A percentile compares a stretch with the other conserved stretches of the same genome.
Conservation (phyloP, 1,140 invertebrate genomes). For the Nebria ingens region DNA sequence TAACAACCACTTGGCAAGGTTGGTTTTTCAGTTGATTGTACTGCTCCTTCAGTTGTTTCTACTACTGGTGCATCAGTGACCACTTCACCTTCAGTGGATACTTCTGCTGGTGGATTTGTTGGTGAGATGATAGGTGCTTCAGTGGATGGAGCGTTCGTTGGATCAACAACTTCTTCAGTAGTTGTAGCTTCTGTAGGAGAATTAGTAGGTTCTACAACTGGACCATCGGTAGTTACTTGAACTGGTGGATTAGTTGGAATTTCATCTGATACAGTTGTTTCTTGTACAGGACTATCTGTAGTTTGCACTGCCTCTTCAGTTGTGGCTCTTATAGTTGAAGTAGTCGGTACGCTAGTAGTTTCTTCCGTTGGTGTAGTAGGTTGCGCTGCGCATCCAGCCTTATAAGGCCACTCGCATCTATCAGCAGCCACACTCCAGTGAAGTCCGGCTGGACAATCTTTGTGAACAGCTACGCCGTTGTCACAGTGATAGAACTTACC, state of each 20-base stretch:
- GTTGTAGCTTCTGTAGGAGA: neutral
- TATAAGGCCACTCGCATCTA: constrained; percentile 14
- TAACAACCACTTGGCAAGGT: neutral
- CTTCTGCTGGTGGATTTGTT: neutral
- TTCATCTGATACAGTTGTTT: neutral
- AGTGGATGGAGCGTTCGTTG: neutral
- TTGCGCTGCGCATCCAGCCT: constrained; percentile 4
- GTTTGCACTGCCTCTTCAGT: neutral
- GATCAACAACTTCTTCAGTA: neutral
- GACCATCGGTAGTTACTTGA: neutral
- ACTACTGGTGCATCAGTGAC: neutral
- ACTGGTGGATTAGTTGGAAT: neutral
- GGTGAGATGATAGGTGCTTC: neutral
- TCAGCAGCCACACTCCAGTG: constrained; percentile 14
- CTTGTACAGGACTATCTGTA: neutral
- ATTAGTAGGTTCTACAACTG: neutral
- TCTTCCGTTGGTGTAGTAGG: neutral
- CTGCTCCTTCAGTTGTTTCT: neutral
- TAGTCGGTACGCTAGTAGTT: neutral
- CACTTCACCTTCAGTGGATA: neutral
- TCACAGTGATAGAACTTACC: constrained; percentile 14
- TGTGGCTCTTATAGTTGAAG: neutral
- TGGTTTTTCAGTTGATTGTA: neutral
- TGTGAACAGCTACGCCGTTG: constrained; percentile 9
- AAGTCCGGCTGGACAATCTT: constrained; percentile 11